A percentile compares a stretch with the other conserved stretches of the same genome.
Evolutionary conservation across 2,797 vertebrate genomes (phyloP).

Genomic region (Pangasius mekongensis): DNA sequence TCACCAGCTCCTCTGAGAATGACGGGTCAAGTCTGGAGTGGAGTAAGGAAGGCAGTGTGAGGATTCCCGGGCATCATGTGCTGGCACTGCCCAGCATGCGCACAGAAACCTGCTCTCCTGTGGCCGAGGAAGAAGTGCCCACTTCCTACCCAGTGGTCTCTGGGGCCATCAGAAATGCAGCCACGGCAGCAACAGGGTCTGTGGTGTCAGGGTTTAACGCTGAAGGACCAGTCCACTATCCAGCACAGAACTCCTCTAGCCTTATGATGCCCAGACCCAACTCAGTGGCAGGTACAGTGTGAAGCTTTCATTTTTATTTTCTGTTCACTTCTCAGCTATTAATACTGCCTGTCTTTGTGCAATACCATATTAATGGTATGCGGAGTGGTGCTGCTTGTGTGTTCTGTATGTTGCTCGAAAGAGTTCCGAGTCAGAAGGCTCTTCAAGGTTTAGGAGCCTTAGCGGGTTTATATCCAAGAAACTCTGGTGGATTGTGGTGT

Average conservation of each 20-base stretch:
- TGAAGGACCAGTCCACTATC: conserved; percentile 84
- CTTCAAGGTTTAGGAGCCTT: neutral
- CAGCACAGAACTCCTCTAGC: conserved; percentile 80
- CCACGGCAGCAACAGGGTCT: conserved; percentile 50
- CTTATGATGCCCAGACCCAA: conserved; percentile 97
- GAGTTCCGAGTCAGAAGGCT: neutral
- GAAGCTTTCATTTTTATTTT: neutral
- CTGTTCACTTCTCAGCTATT: neutral
- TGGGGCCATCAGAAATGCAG: neutral
- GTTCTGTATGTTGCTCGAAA: neutral
- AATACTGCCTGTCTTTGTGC: neutral
- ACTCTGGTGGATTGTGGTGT: no score
- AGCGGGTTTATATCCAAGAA: neutral
- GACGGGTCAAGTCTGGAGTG: conserved; percentile 98
- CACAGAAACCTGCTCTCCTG: conserved; percentile 91
- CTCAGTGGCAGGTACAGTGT: conserved; percentile 92
- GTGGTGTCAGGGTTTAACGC: conserved; percentile 53
- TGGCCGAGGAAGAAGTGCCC: conserved; percentile 89
- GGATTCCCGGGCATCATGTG: conserved; percentile 83
- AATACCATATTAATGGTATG: neutral
- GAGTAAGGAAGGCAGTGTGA: conserved; percentile 92
- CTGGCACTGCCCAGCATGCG: conserved; percentile 79
- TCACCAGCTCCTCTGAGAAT: conserved; percentile 98
- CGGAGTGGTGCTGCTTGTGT: neutral
- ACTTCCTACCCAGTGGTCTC: conserved; percentile 59